Evolutionary conservation across 2,888 invertebrate species (phyloP).

Genomic region (Drosophila greeni): DNA sequence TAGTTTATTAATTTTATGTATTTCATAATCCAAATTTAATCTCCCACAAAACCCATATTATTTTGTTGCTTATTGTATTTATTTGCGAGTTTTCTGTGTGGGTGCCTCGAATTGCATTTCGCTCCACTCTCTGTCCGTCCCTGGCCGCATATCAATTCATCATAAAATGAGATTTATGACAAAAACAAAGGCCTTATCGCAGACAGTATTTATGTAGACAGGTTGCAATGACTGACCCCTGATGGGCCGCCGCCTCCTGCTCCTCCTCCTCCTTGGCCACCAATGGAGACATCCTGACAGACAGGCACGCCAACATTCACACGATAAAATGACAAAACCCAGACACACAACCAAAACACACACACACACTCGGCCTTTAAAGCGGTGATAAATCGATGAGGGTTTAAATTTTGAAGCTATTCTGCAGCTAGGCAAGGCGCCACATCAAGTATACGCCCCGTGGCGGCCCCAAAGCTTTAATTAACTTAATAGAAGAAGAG

Average conservation of each 20-base stretch:
- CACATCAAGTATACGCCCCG: constrained; percentile 61
- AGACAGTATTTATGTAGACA: constrained; percentile 76
- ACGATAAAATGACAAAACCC: constrained; percentile 57
- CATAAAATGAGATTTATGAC: constrained; percentile 78
- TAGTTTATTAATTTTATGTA: neutral
- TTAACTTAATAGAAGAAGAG: constrained; percentile 63
- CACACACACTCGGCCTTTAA: constrained; percentile 51
- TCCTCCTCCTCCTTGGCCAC: neutral
- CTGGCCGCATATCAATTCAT: constrained; percentile 74
- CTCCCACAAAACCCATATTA: constrained; percentile 1
- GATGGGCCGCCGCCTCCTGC: neutral
- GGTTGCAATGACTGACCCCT: constrained; percentile 56
- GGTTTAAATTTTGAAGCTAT: constrained; percentile 35
- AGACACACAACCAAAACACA: constrained; percentile 23
- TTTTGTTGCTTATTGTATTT: constrained; percentile 39
- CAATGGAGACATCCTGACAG: constrained; percentile 45
- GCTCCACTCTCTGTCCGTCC: constrained; percentile 23
- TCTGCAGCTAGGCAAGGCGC: neutral
- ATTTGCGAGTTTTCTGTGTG: constrained; percentile 19
- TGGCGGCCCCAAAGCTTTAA: constrained; percentile 60
- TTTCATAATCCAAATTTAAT: neutral
- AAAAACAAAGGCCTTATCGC: constrained; percentile 78
- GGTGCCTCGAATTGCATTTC: constrained; percentile 53
- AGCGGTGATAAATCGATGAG: constrained; percentile 58
- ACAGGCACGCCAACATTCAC: constrained; percentile 62